These are phyloP conservation scores for Sminthopsis crassicaudata DNA, from an alignment of 2,113 vertebrate genomes.

Conservation along the genomic window DNA sequence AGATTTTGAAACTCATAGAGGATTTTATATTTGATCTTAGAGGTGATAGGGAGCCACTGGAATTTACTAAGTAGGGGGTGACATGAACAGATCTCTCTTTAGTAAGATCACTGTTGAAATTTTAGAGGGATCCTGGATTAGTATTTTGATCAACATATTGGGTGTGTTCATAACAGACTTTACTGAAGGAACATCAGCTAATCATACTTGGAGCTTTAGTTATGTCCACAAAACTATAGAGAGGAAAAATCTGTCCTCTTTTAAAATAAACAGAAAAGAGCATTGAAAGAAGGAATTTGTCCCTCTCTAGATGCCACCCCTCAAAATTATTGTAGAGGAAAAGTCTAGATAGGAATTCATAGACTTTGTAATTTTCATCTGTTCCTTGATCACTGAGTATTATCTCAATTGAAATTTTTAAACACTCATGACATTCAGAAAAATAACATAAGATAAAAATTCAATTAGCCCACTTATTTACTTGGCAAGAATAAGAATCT, in stretches of 20 bases:
- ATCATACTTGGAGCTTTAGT: neutral
- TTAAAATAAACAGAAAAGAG: neutral
- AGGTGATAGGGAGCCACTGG: neutral
- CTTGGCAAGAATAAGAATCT: slow-evolving; percentile 9
- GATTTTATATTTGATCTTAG: neutral
- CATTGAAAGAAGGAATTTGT: neutral
- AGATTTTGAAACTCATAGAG: neutral
- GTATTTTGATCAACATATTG: neutral
- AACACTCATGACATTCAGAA: neutral
- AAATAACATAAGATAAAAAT: neutral
- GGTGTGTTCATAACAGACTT: neutral
- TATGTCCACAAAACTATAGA: neutral
- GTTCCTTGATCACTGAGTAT: neutral
- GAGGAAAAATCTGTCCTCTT: neutral
- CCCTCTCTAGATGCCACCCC: neutral
- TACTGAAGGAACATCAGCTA: neutral
- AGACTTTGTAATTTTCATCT: neutral
- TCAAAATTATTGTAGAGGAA: neutral
- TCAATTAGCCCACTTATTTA: neutral
- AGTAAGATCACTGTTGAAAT: neutral
- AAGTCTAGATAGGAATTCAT: neutral
- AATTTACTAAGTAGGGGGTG: neutral
- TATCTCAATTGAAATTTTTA: neutral
- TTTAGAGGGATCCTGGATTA: neutral
- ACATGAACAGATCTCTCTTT: too few relatives aligned